phyloP scores from a whole-genome alignment of 1,140 invertebrate genomes.

The Mactra quadrangularis region DNA sequence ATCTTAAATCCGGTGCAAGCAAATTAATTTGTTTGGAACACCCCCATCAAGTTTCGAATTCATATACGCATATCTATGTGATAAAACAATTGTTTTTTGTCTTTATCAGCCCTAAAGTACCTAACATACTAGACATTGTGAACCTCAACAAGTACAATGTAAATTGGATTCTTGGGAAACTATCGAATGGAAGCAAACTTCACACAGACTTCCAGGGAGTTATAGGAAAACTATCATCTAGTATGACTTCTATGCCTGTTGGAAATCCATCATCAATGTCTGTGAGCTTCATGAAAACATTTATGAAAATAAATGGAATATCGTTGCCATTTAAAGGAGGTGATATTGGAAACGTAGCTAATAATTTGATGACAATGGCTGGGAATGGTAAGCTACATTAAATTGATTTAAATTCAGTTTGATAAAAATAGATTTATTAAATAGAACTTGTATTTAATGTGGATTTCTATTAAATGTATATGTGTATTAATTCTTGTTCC shows the following conservation, averaged over 20 bases:
- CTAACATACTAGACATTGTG: slow-evolving; percentile 32
- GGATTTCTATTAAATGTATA: no score
- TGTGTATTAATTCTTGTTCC: no score
- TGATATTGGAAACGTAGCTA: background rate
- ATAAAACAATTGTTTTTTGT: background rate
- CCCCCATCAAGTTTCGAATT: no score
- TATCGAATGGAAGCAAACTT: background rate
- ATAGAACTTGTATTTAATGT: no score
- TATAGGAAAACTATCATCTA: background rate
- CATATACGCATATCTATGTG: no score
- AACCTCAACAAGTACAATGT: slow-evolving; percentile 30
- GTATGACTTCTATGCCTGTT: background rate
- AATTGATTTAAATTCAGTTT: no score
- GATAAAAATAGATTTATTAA: no score
- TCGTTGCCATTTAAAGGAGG: background rate
- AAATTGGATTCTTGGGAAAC: background rate
- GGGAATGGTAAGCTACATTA: slow-evolving; percentile 6
- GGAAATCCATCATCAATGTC: slow-evolving; percentile 10
- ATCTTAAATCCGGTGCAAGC: no score
- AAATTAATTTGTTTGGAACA: no score
- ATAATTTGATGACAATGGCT: background rate
- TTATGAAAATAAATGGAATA: background rate
- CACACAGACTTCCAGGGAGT: slow-evolving; percentile 3
- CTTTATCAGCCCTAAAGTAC: slow-evolving; percentile 28
- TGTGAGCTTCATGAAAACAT: background rate